A percentile compares a stretch with the other conserved stretches of the same genome.
These are phyloP conservation scores for Notodonta ziczac DNA, from an alignment of 2,888 invertebrate genomes.

Conservation along the genomic window DNA sequence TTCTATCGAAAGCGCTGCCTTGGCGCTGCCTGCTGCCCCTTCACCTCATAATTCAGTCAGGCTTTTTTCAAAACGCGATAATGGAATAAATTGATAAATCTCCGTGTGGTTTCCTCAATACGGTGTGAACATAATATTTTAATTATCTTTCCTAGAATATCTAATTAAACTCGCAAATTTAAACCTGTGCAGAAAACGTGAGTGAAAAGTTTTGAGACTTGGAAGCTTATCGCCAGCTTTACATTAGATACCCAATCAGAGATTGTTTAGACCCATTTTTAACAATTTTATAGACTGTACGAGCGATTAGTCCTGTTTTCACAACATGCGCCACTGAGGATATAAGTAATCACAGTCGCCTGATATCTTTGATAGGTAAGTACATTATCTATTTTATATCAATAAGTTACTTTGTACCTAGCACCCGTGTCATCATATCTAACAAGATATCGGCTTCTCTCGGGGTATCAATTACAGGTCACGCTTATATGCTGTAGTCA, in stretches of 20 bases:
- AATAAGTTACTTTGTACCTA: slow-evolving; percentile 7
- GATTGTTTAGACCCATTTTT: slow-evolving; percentile 3
- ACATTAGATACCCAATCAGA: slow-evolving; percentile 4
- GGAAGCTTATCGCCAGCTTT: slow-evolving; percentile 30
- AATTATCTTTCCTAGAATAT: too few relatives aligned
- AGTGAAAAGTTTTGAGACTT: slow-evolving; percentile 35
- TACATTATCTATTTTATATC: slow-evolving; percentile 30
- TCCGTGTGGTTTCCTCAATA: slow-evolving; percentile 9
- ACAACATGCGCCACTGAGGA: slow-evolving; percentile 36
- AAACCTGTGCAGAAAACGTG: slow-evolving; percentile 17
- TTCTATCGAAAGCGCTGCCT: too few relatives aligned
- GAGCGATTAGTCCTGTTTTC: slow-evolving; percentile 16
- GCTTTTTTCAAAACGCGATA: slow-evolving; percentile 15
- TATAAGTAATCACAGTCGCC: slow-evolving; percentile 20
- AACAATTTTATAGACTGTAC: slow-evolving; percentile 5
- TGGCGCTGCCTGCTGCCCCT: not conserved
- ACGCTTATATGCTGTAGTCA: slow-evolving; percentile 25
- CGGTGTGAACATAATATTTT: not conserved
- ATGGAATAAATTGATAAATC: slow-evolving; percentile 31
- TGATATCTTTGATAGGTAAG: slow-evolving; percentile 63
- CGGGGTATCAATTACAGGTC: slow-evolving; percentile 33
- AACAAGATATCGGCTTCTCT: slow-evolving; percentile 33
- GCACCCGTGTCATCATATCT: slow-evolving; percentile 36
- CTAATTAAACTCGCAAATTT: not conserved
- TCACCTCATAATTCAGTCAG: slow-evolving; percentile 19